These are phyloP conservation scores for Hybos culiciformis DNA, from an alignment of 2,888 invertebrate species.

Conservation along the genomic window DNA sequence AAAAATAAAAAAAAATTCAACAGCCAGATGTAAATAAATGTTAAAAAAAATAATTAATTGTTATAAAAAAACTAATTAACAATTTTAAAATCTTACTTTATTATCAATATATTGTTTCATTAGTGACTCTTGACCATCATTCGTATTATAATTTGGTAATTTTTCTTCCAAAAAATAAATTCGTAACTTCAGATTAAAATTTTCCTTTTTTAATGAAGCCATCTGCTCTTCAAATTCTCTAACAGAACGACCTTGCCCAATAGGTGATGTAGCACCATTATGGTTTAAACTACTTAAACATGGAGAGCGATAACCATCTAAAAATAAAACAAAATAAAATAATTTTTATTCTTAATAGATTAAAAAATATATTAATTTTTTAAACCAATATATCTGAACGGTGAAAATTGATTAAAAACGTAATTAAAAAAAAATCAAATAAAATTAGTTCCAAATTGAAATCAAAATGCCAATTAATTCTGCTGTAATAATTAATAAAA, in stretches of 20 bases:
- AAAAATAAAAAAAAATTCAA: not conserved
- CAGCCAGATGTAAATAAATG: too few relatives aligned
- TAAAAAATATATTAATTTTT: not conserved
- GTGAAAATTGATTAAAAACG: too few relatives aligned
- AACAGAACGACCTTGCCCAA: constrained; percentile 58
- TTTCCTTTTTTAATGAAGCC: constrained; percentile 70
- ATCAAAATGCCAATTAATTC: too few relatives aligned
- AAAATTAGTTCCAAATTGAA: constrained; percentile 7
- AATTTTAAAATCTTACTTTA: too few relatives aligned
- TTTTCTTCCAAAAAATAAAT: constrained; percentile 80
- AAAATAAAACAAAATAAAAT: constrained; percentile 6
- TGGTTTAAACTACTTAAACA: constrained; percentile 21
- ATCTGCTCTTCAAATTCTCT: constrained; percentile 85
- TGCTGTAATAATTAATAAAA: too few relatives aligned
- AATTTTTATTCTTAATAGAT: not conserved
- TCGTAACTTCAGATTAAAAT: constrained; percentile 79
- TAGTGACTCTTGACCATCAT: constrained; percentile 23
- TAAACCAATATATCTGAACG: too few relatives aligned
- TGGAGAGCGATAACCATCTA: constrained; percentile 25
- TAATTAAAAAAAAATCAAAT: constrained; percentile 5
- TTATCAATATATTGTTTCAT: constrained; percentile 52
- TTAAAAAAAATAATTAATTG: too few relatives aligned
- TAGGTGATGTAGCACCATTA: constrained; percentile 29
- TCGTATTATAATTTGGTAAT: constrained; percentile 39
- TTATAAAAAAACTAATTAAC: too few relatives aligned